A percentile compares a stretch with the other conserved stretches of the same genome.
These are phyloP conservation scores for Macrocentrus cingulum DNA, from an alignment of 1,140 invertebrate genomes.

Conservation along the genomic window DNA sequence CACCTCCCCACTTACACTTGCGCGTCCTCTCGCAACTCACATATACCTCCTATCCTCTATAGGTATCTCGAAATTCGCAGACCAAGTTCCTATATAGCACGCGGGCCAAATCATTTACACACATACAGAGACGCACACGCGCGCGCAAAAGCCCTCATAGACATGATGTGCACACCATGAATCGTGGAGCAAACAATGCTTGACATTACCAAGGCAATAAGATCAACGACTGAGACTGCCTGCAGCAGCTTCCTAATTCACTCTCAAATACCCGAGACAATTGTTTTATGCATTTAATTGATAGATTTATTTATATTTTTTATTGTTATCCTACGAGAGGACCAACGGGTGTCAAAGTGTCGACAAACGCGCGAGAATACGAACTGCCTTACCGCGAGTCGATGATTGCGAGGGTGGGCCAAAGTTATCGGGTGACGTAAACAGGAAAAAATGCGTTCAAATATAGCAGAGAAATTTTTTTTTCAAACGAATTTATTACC, in stretches of 20 bases:
- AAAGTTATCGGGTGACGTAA: slow-evolving; percentile 15
- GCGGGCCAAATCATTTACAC: slow-evolving; percentile 1
- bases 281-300: no score
- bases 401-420: slow-evolving; percentile 27
- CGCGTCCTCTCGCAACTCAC: slow-evolving; percentile 4
- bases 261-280: not conserved
- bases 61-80: slow-evolving; percentile 20
- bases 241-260: not conserved
- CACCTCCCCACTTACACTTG: slow-evolving; percentile 1
- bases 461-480: not conserved
- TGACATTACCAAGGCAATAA: slow-evolving; percentile 47
- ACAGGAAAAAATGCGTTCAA: not conserved
- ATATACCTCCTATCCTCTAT: slow-evolving; percentile 11
- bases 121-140: slow-evolving; percentile 25
- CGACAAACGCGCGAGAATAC: slow-evolving; percentile 28
- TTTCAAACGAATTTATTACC: slow-evolving; percentile 10
- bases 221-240: slow-evolving; percentile 33
- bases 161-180: no score
- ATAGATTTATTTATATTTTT: no score
- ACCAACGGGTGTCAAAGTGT: not conserved
- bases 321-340: not conserved
- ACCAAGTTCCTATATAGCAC: no score
- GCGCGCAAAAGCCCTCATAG: slow-evolving; percentile 19
- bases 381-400: slow-evolving; percentile 35
- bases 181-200: slow-evolving; percentile 37